Evolutionary conservation across 2,888 invertebrate genomes (phyloP), one percentile per base, ranked within the genome.

Genomic region (Leptinotarsa rubiginosa): DNA sequence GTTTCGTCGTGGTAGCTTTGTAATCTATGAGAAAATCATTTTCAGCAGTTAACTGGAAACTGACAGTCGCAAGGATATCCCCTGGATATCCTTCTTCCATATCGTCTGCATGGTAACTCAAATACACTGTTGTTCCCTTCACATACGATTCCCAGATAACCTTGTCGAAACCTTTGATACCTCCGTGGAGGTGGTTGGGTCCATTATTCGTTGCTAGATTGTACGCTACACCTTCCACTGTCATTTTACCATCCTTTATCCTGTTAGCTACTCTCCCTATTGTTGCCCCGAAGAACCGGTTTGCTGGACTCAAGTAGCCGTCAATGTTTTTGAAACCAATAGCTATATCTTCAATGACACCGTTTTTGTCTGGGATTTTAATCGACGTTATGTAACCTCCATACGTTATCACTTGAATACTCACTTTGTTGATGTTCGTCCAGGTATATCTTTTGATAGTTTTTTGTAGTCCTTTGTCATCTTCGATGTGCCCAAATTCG

Each of bases 51-150:
- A 97, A 89, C 79, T 91, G 90, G 84, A 94, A 97, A 0, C 90
- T 89, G 0, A 94, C 91, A 59, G 92, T 92, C 0, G 92, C 92
- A 80, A 92, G 90, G 15, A 97, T 89, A 56, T 93, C 91, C 1
- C 98, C 98, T 0, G 98, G 98, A 87, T 94, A 98, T 0, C 96
- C 96, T 87, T 97, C 96, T 82, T 96, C 93, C 18, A 93, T 92
- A 80, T 96, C 93, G 4, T 91, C 90, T 59, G 96, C 96, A 2
- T 92, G 88, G 83, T 96, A 93, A 56, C 91, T 92, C 90, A 97
- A 91, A 2, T 92, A 90, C 0, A 97, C 92, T 78, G 90, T 90
- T 52, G 89, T 89, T 0, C 90, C 80, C 54, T 69, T 72, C 22
- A 78, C 73, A 65, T 73, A 74, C 47, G 78, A 71, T 50, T 81